Evolutionary conservation across 1,140 invertebrate genomes (phyloP).

Genomic region (Tribolium castaneum): DNA sequence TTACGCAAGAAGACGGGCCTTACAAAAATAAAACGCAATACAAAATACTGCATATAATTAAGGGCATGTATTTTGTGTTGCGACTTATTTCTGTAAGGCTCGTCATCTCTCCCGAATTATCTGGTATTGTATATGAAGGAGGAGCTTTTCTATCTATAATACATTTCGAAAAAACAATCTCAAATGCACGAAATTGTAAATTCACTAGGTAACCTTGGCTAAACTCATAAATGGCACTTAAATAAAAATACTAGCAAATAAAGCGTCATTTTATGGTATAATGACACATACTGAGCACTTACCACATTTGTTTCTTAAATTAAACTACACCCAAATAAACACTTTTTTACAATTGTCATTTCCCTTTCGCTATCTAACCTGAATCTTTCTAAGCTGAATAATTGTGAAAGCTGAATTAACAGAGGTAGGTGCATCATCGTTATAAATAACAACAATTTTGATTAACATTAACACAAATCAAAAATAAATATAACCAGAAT

Average conservation of each 20-base stretch:
- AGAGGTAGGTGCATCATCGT: conserved; percentile 35
- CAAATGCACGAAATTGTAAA: too few species aligned
- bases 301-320: neutral
- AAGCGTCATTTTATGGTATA: neutral
- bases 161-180: too few species aligned
- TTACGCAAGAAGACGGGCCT: too few species aligned
- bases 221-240: too few species aligned
- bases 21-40: too few species aligned
- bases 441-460: conserved; percentile 26
- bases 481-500: neutral
- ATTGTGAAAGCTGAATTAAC: conserved; percentile 38
- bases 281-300: neutral
- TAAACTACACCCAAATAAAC: neutral
- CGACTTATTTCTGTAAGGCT: too few species aligned
- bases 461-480: neutral
- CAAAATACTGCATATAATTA: too few species aligned
- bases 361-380: conserved; percentile 38
- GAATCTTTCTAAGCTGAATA: conserved; percentile 31
- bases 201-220: too few species aligned
- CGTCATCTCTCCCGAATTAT: too few species aligned
- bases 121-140: too few species aligned
- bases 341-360: conserved; percentile 16
- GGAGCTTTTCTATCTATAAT: too few species aligned
- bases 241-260: neutral
- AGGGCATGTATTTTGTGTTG: too few species aligned